Evolutionary conservation across 2,888 invertebrate species (phyloP), one percentile per base, ranked within the genome.

Genomic region (Athalia rosae): DNA sequence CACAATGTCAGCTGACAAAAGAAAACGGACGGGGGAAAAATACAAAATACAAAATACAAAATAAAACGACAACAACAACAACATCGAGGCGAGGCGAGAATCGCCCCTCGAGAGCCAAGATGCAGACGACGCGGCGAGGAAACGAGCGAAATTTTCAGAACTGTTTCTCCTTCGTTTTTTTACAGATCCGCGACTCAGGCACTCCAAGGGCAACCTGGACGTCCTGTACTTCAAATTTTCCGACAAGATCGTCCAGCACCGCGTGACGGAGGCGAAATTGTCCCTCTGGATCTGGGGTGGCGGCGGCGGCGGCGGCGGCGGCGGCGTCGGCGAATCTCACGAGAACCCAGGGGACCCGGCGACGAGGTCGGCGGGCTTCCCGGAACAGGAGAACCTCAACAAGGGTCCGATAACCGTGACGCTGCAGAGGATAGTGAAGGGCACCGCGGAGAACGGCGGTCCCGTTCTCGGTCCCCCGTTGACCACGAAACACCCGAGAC

Each of bases 181-280:
- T 90, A 5, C 93, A 95, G 95, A 94, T 89, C 93, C 93, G 73
- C 92, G 93, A 87, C 90, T 94, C 82, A 93, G 94, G 89, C 94
- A 93, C 85, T 92, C 93, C 84, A 93, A 93, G 90, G 93, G 93
- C 83, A 94, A 93, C 76, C 91, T 93, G 81, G 93, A 94, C 86
- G 92, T 94, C 80, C 92, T 95, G 81, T 93, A 94, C 90, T 95
- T 95, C 90, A 92, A 92, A 81, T 94, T 95, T 88, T 92, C 94
- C 69, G 93, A 94, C 83, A 94, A 93, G 87, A 92, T 94, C 76
- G 91, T 94, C 15, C 93, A 94, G 86, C 94, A 94, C 86, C 93
- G 94, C 82, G 93, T 95, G 11, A 91, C 92, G 79, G 93, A 93
- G 81, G 95, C 95, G 0, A 92, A 93, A 79, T 91, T 96, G n/a